phyloP scores from a whole-genome alignment of 2,888 invertebrate genomes.

The Nebria brevicollis region DNA sequence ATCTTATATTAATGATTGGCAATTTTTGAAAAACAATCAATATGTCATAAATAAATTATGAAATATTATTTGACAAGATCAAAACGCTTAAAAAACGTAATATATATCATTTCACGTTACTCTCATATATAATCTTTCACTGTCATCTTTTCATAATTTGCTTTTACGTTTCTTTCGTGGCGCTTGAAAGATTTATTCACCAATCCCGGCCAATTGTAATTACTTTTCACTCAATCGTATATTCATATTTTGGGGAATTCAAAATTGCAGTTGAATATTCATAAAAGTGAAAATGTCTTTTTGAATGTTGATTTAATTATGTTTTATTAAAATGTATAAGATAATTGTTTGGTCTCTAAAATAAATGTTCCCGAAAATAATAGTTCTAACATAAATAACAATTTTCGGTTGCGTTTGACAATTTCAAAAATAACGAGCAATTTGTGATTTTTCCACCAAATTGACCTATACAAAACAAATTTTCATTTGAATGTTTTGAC shows the following conservation, averaged over 20 bases:
- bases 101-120: neutral
- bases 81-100: neutral
- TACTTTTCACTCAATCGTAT: no score
- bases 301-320: no score
- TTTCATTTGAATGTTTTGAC: neutral
- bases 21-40: neutral
- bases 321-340: no score
- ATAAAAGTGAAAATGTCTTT: no score
- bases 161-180: neutral
- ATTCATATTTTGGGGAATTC: no score
- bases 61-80: neutral
- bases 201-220: neutral
- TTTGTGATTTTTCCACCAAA: neutral
- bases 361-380: no score
- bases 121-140: neutral
- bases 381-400: no score
- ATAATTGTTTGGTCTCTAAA: no score
- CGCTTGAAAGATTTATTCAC: neutral
- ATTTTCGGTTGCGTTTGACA: no score
- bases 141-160: neutral
- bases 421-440: no score
- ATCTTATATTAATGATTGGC: neutral
- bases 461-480: neutral
- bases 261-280: no score
- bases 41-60: neutral